phyloP scores from a whole-genome alignment of 2,113 vertebrate species.

The Danionella cerebrum region DNA sequence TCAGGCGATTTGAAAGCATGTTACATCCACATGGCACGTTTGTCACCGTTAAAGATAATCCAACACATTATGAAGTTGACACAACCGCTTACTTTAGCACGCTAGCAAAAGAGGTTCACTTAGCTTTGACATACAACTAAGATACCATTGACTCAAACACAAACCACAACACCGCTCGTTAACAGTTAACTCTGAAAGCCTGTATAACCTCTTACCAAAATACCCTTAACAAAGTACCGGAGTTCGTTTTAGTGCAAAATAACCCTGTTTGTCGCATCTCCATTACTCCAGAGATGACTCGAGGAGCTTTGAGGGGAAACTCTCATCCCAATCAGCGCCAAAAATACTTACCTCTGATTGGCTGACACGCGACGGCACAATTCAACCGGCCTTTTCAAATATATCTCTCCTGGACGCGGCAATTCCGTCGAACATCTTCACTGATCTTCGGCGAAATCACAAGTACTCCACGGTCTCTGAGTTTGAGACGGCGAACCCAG shows the following conservation, averaged over 20 bases:
- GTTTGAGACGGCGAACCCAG: too few species aligned
- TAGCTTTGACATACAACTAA: too few species aligned
- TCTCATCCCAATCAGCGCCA: constrained; percentile 81
- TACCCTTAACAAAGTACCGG: not conserved
- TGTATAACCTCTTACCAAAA: not conserved
- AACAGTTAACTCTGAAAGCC: too few species aligned
- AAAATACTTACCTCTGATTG: constrained; percentile 88
- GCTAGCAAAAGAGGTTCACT: constrained; percentile 17
- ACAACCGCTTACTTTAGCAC: constrained; percentile 4
- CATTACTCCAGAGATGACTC: constrained; percentile 51
- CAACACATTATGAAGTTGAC: not conserved
- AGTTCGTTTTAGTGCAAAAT: constrained; percentile 27
- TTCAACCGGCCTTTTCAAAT: constrained; percentile 81
- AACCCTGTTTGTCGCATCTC: constrained; percentile 49
- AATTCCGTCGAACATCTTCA: not conserved
- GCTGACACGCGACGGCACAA: constrained; percentile 59
- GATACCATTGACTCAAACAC: constrained; percentile 11
- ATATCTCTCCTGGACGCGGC: constrained; percentile 19
- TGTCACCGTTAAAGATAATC: not conserved
- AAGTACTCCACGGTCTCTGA: not conserved
- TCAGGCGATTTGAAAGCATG: not conserved
- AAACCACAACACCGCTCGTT: not conserved
- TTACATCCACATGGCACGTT: not conserved
- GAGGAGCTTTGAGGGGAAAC: constrained; percentile 68
- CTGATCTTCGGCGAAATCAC: not conserved